Evolutionary conservation across 2,797 vertebrate species (phyloP), one percentile per base, ranked within the genome.

Genomic region (Amniataba percoides): DNA sequence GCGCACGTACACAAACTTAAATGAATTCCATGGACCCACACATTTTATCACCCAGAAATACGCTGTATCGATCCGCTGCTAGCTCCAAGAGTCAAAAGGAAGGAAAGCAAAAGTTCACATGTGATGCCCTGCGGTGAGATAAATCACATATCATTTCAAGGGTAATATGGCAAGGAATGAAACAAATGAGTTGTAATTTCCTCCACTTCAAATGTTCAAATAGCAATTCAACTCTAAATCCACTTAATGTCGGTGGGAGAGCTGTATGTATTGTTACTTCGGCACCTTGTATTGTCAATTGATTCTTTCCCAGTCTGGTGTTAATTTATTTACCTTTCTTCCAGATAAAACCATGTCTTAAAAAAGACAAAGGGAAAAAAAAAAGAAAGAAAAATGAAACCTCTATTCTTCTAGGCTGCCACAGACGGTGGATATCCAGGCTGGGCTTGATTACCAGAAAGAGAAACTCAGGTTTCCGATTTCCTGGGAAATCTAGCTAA

Each of bases 41-140:
- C 39, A 65, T 66, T 62, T 31, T 58, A 72, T 75, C 59, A 73
- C 42, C 58, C 25, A 75, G 59, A 70, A 78, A 74, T 56, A 57
- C 19, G 8, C 55, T 19, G 36, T 25, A 49, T 56, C 14, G 51
- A 42, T 67, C 19, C 46, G 45, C 56, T 55, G 16, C 57, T 31
- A 57, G 27, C 58, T 40, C 31, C 36, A 45, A 52, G 11, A 66
- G 42, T 31, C 39, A 49, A 53, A 74, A 46, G 67, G 75, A 27
- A 36, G 46, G 39, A 36, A 45, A 46, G 55, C 9, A 14, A 61
- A 52, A 52, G 31, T 66, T 78, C 23, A 34, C 31, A 58, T 45
- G 34, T 25, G 18, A 31, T 15, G 31, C 23, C 36, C 45, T 27
- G 4, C 27, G 16, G 49, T n/a, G 40, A 48, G 49, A 62, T 21